Conservation (phyloP, 1,140 invertebrate genomes). For the Ectropis grisescens region DNA sequence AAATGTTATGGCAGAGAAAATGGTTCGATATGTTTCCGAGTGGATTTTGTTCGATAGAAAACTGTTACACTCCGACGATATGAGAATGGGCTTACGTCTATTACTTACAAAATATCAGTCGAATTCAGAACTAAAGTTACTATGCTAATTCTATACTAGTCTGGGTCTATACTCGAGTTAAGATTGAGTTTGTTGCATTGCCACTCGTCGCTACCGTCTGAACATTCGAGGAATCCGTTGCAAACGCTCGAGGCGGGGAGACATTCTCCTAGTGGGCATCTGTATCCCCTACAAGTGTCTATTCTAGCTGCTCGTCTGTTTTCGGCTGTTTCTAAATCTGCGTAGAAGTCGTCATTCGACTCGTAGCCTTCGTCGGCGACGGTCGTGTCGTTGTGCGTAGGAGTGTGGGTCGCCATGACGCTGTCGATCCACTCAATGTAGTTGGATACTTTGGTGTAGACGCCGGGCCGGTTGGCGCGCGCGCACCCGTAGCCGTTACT, state of each 20-base stretch:
- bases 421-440: conserved; percentile 84
- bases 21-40: too few relatives aligned
- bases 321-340: conserved; percentile 56
- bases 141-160: conserved; percentile 20
- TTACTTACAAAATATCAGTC: conserved; percentile 62
- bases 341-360: conserved; percentile 53
- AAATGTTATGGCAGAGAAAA: conserved; percentile 8
- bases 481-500: conserved; percentile 92
- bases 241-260: conserved; percentile 78
- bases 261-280: conserved; percentile 83
- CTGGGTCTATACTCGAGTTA: conserved; percentile 29
- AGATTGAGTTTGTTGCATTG: conserved; percentile 40
- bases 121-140: conserved; percentile 26
- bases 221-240: conserved; percentile 83
- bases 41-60: too few relatives aligned
- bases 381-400: conserved; percentile 24
- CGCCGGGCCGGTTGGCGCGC: conserved; percentile 84
- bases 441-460: conserved; percentile 88
- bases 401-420: conserved; percentile 54
- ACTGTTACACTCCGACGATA: too few relatives aligned
- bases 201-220: conserved; percentile 80
- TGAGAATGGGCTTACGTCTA: conserved; percentile 20
- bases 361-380: conserved; percentile 11
- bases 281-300: conserved; percentile 75
- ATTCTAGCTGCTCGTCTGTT: conserved; percentile 40